Evolutionary conservation across 2,888 invertebrate genomes (phyloP).

Genomic region (Geophilus truncorum): DNA sequence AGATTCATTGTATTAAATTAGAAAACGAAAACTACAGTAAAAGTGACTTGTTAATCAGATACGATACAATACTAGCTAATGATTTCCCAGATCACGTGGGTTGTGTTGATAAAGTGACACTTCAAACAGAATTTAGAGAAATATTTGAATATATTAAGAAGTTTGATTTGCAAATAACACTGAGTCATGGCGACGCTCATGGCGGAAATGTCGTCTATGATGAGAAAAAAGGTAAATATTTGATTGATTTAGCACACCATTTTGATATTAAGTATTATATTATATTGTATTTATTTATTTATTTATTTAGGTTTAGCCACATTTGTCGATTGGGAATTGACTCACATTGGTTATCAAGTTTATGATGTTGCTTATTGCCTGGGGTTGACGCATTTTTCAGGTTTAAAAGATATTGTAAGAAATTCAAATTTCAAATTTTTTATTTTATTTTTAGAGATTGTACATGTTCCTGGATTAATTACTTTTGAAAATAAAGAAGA

Average conservation of each 20-base stretch:
- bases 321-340: not conserved
- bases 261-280: no score
- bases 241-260: no score
- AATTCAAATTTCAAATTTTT: not conserved
- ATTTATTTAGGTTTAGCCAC: not conserved
- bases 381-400: not conserved
- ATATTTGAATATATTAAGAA: not conserved
- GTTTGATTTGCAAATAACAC: not conserved
- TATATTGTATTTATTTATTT: not conserved
- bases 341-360: not conserved
- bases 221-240: not conserved
- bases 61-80: not conserved
- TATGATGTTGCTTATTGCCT: not conserved
- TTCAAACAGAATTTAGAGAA: not conserved
- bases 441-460: not conserved
- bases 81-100: not conserved
- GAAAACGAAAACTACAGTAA: not conserved
- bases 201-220: not conserved
- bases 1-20: not conserved
- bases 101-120: not conserved
- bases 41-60: not conserved
- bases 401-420: not conserved
- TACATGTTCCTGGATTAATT: not conserved
- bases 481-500: not conserved
- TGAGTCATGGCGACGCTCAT: not conserved